Base-by-base conservation (phyloP, 2,113 vertebrate genomes). In the Hymenochirus boettgeri region DNA sequence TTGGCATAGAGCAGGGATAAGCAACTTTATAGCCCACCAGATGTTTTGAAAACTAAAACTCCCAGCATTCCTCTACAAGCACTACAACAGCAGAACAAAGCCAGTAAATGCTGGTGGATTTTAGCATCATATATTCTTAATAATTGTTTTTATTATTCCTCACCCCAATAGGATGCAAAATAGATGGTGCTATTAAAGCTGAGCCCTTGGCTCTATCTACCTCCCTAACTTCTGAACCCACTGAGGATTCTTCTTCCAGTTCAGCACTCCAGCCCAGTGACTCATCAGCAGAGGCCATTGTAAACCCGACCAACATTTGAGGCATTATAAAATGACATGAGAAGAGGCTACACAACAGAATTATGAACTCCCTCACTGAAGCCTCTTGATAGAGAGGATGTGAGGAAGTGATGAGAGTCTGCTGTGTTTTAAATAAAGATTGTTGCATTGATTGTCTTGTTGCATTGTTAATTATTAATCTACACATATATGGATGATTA, bases 351-450 rank as follows among this genome's bases (percentile, higher is more conserved):
- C 29, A 27, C 31, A 50, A 24, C 55, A 51, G 64, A 48, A 51
- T 45, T 48, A 66, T 66, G 64, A 66, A 12, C 64, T 31, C 22
- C 33, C 31, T 22, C 46, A 24, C 46, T 24, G 31, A 23, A 66
- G 64, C 45, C 64, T 19, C 46, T 39, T 31, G n/a, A 31, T n/a
- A 25, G 5, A 37, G 45, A 37, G 54, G 27, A 21, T 57, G 64
- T 27, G 55, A 52, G 55, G 46, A 19, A 55, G 64, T 35, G 55
- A 58, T 27, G 24, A 22, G 13, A 4, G 27, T 23, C 55, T 39
- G 55, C 45, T 52, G 55, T 58, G 64, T 51, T 12, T 4, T 46
- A 22, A 65, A 57, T 65, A 65, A 56, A 54, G 17, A 27, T 42
- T n/a, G n/a, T n/a, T n/a, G n/a, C n/a, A n/a, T n/a, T n/a, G n/a